phyloP scores from a whole-genome alignment of 2,113 vertebrate genomes.

The Burhinus bistriatus region DNA sequence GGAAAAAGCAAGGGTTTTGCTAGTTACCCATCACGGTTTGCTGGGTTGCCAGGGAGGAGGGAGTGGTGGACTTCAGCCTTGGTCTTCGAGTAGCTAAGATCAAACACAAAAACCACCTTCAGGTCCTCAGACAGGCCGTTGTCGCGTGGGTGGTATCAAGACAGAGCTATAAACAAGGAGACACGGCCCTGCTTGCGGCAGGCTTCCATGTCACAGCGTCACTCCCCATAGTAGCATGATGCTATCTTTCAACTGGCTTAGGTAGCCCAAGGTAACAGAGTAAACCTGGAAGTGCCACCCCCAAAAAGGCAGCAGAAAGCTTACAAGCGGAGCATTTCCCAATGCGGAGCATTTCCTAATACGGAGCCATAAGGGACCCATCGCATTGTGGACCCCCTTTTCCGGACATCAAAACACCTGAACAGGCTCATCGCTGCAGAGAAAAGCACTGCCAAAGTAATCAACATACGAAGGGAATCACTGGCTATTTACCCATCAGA shows the following conservation, averaged over 20 bases:
- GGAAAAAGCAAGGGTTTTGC: background rate
- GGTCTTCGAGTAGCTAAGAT: constrained; percentile 28
- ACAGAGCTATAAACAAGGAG: background rate
- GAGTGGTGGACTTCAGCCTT: constrained; percentile 1
- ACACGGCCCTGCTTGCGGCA: background rate
- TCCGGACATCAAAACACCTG: background rate
- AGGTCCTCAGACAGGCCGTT: background rate
- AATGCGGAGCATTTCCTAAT: rapidly evolving
- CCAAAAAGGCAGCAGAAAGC: background rate
- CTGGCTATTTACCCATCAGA: constrained; percentile 21
- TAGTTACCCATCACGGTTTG: constrained; percentile 10
- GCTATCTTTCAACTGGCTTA: background rate
- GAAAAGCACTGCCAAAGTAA: background rate
- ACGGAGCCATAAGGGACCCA: background rate
- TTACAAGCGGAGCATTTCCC: background rate
- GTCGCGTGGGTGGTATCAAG: background rate
- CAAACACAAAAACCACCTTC: constrained; percentile 36
- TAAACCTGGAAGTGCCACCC: background rate
- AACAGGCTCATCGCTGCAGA: background rate
- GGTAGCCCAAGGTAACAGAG: background rate
- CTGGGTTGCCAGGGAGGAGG: background rate
- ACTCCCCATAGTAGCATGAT: rapidly evolving
- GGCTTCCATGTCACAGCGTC: background rate
- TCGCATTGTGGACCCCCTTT: rapidly evolving
- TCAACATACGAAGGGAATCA: background rate